Evolutionary conservation across 2,113 vertebrate species (phyloP).

Genomic region (Amazona vittata): DNA sequence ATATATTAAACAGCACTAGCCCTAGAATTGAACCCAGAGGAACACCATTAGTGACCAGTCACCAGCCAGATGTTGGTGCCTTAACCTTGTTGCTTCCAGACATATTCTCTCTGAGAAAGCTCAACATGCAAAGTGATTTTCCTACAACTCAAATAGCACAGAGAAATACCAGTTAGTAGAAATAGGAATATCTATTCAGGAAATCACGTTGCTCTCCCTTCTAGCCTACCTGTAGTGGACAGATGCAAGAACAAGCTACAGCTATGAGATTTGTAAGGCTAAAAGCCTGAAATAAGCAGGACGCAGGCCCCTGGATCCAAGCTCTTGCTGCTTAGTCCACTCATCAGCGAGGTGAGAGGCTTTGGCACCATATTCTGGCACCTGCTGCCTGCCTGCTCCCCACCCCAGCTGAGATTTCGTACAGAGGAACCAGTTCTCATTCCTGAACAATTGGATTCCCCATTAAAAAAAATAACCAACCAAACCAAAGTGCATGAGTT

Average conservation of each 20-base stretch:
- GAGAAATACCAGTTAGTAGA: background rate
- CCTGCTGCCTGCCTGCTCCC: background rate
- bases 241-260: background rate
- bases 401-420: background rate
- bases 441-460: background rate
- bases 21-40: background rate
- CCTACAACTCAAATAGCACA: background rate
- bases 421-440: background rate
- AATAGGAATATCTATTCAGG: background rate
- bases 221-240: background rate
- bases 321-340: background rate
- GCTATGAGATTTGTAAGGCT: background rate
- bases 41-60: accelerated
- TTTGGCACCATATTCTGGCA: background rate
- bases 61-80: background rate
- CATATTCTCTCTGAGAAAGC: background rate
- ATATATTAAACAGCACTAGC: background rate
- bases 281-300: background rate
- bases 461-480: background rate
- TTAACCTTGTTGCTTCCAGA: background rate
- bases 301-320: accelerated
- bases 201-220: background rate
- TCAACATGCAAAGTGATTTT: background rate
- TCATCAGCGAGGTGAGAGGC: background rate
- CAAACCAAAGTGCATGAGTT: background rate